Evolutionary conservation across 2,113 vertebrate genomes (phyloP).

Genomic region (Proterorhinus semilunaris): DNA sequence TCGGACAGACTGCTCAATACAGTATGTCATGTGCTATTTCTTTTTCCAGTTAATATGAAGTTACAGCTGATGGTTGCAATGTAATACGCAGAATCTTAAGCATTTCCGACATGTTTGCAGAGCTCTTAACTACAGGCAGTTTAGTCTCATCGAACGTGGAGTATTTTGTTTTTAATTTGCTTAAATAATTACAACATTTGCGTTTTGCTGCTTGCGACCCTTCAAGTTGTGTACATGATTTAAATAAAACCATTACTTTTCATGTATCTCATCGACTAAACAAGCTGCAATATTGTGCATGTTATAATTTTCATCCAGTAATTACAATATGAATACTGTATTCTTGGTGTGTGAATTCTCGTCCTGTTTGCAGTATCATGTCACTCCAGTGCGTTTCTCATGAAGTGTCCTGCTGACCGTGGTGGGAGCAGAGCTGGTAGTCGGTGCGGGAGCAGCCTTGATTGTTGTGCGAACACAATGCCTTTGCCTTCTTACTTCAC

Average conservation of each 20-base stretch:
- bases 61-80: no score
- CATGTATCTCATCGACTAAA: not conserved
- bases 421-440: constrained; percentile 23
- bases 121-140: no score
- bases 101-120: no score
- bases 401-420: constrained; percentile 16
- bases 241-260: not conserved
- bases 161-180: no score
- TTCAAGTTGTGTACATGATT: no score
- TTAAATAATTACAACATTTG: no score
- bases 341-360: not conserved
- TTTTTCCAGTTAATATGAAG: no score
- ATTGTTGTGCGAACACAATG: constrained; percentile 73
- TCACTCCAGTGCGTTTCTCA: constrained; percentile 8
- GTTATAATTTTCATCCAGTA: not conserved
- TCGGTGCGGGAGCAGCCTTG: constrained; percentile 43
- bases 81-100: no score
- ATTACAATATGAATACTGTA: not conserved
- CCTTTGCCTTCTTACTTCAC: constrained; percentile 72
- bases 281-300: not conserved
- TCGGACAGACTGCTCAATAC: no score
- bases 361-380: constrained; percentile 7
- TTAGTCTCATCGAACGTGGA: no score
- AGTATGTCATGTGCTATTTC: no score
- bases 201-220: no score